Base-by-base conservation (phyloP, 2,797 vertebrate species). In the Bradypus variegatus region DNA sequence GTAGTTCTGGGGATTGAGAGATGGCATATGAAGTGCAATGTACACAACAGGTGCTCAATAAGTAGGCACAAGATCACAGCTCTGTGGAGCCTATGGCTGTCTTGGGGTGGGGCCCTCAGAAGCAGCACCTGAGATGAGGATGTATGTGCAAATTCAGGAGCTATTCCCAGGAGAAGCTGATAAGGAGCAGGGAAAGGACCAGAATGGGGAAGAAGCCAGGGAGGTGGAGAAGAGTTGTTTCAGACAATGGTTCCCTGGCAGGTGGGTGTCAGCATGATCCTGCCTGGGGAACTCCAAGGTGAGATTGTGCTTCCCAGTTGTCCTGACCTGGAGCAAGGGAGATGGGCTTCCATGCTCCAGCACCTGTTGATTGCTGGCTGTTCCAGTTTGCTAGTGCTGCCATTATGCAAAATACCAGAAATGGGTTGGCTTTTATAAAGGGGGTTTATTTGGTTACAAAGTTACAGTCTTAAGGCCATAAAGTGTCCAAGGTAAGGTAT, bases 61-160 rank as follows among this genome's bases (percentile, higher is more conserved):
- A 4, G 13, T 1, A 36, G 62, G 18, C 3, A 12, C 7, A 0
- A 23, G 33, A 18, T 25, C 21, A 5, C 64, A n/a, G 75, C 38
- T 21, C 48, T 55, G 29, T 15, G 16, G 29, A 10, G 31, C 11
- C 29, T 31, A 1, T 58, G 31, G 27, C 14, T 70, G 19, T 38
- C n/a, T 18, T 16, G 1, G 31, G 36, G 36, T 3, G 16, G 29
- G 13, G 31, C 11, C 29, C 67, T 76, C 18, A 14, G 67, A 18
- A 36, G 62, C 45, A 53, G 50, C 38, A 21, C 45, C 38, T 15
- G 27, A 73, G 83, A n/a, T 33, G 73, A 55, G 16, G 70, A 70
- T 27, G 60, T 21, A 3, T 31, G 69, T 15, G 8, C n/a, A 36
- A 48, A 8, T 45, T 53, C 38, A 82, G 38, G 6, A 87, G 58